A percentile compares a stretch with the other conserved stretches of the same genome.
These are phyloP conservation scores for Agelastica alni DNA, from an alignment of 2,888 invertebrate species.

Conservation along the genomic window DNA sequence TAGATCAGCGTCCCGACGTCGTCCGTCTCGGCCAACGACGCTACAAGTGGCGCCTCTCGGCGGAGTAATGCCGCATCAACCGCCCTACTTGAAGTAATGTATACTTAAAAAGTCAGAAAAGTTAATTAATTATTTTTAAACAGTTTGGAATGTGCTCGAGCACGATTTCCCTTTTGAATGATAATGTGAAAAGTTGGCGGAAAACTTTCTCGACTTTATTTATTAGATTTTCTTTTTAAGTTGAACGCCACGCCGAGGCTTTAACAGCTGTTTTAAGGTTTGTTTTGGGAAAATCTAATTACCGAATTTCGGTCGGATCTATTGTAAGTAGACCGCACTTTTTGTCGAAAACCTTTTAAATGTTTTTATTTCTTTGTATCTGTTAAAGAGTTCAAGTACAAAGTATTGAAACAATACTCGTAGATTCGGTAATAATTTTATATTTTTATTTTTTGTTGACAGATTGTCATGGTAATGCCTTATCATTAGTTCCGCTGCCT, in stretches of 20 bases:
- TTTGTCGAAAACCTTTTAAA: too few relatives aligned
- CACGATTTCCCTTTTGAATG: slow-evolving; percentile 50
- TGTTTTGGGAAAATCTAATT: slow-evolving; percentile 26
- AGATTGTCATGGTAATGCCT: too few relatives aligned
- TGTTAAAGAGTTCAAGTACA: too few relatives aligned
- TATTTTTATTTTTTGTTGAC: too few relatives aligned
- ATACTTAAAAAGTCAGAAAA: slow-evolving; percentile 52
- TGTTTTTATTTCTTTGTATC: too few relatives aligned
- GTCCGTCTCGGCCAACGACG: slow-evolving; percentile 51
- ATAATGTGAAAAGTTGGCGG: slow-evolving; percentile 46
- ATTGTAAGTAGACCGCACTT: too few relatives aligned
- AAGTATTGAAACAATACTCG: too few relatives aligned
- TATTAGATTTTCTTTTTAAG: slow-evolving; percentile 38
- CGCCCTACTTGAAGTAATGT: slow-evolving; percentile 40
- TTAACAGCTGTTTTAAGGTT: slow-evolving; percentile 37
- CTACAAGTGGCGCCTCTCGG: slow-evolving; percentile 52
- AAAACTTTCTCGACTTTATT: slow-evolving; percentile 37
- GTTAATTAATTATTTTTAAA: slow-evolving; percentile 56
- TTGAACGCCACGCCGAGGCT: slow-evolving; percentile 24
- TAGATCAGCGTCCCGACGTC: slow-evolving; percentile 17
- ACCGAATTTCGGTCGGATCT: too few relatives aligned
- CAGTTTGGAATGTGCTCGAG: slow-evolving; percentile 46
- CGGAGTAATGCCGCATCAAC: slow-evolving; percentile 39
- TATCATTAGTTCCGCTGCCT: too few relatives aligned
- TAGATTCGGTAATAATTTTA: too few relatives aligned